These are phyloP conservation scores for Chamaea fasciata DNA, from an alignment of 2,113 vertebrate species.

Conservation along the genomic window DNA sequence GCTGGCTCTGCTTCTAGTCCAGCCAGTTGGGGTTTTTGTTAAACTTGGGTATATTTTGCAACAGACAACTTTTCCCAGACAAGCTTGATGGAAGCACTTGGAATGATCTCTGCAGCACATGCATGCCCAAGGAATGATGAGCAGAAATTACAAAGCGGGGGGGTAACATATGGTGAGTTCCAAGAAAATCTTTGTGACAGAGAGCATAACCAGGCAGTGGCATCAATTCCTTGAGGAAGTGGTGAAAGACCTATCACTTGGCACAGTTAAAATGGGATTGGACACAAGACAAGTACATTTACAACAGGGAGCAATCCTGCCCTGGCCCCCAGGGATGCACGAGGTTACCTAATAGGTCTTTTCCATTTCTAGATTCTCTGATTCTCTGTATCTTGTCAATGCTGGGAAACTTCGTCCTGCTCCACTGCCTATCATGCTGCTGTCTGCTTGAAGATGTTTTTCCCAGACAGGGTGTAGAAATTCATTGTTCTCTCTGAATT, in stretches of 20 bases:
- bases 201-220: not conserved
- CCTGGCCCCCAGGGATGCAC: not conserved
- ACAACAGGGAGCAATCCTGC: not conserved
- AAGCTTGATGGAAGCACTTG: not conserved
- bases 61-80: not conserved
- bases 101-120: not conserved
- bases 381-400: conserved; percentile 16
- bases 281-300: conserved; percentile 34
- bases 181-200: not conserved
- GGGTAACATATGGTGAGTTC: not conserved
- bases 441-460: conserved; percentile 37
- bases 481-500: not conserved
- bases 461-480: not conserved
- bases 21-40: not conserved
- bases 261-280: conserved; percentile 13
- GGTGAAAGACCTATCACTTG: conserved; percentile 10
- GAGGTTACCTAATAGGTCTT: conserved; percentile 30
- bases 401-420: not conserved
- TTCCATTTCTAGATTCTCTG: not conserved
- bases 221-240: conserved; percentile 26
- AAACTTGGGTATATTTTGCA: not conserved
- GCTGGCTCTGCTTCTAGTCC: not conserved
- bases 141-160: not conserved
- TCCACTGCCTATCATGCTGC: conserved; percentile 17
- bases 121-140: not conserved